Evolutionary conservation across 2,113 vertebrate species (phyloP), one percentile per base, ranked within the genome.

Genomic region (Nycticorax nycticorax): DNA sequence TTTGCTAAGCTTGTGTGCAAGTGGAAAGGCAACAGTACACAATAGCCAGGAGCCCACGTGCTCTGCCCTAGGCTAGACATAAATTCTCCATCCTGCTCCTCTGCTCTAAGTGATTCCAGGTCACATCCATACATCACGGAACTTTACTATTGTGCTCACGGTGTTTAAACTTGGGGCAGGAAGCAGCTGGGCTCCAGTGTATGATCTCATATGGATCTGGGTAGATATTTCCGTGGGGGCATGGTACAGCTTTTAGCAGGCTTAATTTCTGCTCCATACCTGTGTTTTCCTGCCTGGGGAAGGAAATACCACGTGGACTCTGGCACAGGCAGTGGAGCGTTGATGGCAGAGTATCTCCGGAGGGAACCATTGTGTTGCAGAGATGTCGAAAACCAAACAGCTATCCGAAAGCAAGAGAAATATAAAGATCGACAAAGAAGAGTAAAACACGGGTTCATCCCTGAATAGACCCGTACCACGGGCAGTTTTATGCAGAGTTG

Each of bases 71-170:
- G 96, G 93, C 96, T 93, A 92, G 52, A 92, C 88, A 94, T 89
- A 94, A 96, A 95, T 91, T 87, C 86, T 92, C 83, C 80, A 78
- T 81, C 76, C 68, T 0, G 0, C 52, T 93, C 80, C 60, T 93
- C 85, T 64, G 56, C 88, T 93, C 50, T 96, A 96, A 96, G 64
- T 93, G 95, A 92, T 96, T 95, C 96, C 93, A 95, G 92, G 93
- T 91, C 96, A 93, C 88, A 87, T 86, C 69, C 73, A 95, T 92
- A 81, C 92, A 94, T 93, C 93, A 96, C 8, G 1, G 64, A 93
- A 94, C 78, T 89, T 91, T 73, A 93, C 79, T 91, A 3, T 86
- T 93, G 85, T 85, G 79, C 85, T 92, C 56, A 59, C 0, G 1
- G 85, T 86, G 71, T 63, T 94, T 96, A 92, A 95, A 93, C 92